phyloP scores from a whole-genome alignment of 2,797 vertebrate genomes.

The Pipistrellus pygmaeus region DNA sequence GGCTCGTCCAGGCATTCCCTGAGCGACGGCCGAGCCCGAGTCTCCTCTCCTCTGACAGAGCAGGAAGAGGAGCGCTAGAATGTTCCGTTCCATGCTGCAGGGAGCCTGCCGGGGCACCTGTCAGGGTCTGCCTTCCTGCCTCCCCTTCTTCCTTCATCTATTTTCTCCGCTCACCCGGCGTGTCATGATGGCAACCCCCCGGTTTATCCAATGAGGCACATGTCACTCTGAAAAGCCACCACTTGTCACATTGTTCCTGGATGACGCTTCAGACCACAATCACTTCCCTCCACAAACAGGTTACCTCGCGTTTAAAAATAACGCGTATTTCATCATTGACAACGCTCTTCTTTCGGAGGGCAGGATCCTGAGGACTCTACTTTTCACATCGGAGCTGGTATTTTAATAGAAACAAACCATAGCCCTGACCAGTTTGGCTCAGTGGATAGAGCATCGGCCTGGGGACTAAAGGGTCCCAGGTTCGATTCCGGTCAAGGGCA shows the following conservation, averaged over 20 bases:
- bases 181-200: constrained; percentile 86
- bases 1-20: constrained; percentile 94
- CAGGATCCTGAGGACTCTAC: background rate
- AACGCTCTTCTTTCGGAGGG: background rate
- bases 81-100: constrained; percentile 89
- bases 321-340: background rate
- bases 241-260: constrained; percentile 84
- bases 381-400: constrained; percentile 17
- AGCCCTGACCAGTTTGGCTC: too few relatives aligned
- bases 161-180: constrained; percentile 84
- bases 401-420: constrained; percentile 36
- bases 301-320: constrained; percentile 70
- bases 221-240: constrained; percentile 87
- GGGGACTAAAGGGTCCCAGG: too few relatives aligned
- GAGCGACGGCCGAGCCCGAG: constrained; percentile 92
- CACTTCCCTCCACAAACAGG: constrained; percentile 78
- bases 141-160: constrained; percentile 76
- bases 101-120: constrained; percentile 86
- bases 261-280: constrained; percentile 81
- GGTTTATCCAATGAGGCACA: constrained; percentile 89
- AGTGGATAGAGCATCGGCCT: too few relatives aligned
- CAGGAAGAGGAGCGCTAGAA: constrained; percentile 89
- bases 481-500: too few relatives aligned
- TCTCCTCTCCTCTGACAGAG: constrained; percentile 91
- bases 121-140: constrained; percentile 71